A percentile compares a stretch with the other conserved stretches of the same genome.
phyloP scores from a whole-genome alignment of 1,140 invertebrate genomes.

The Zaprionus davidi region DNA sequence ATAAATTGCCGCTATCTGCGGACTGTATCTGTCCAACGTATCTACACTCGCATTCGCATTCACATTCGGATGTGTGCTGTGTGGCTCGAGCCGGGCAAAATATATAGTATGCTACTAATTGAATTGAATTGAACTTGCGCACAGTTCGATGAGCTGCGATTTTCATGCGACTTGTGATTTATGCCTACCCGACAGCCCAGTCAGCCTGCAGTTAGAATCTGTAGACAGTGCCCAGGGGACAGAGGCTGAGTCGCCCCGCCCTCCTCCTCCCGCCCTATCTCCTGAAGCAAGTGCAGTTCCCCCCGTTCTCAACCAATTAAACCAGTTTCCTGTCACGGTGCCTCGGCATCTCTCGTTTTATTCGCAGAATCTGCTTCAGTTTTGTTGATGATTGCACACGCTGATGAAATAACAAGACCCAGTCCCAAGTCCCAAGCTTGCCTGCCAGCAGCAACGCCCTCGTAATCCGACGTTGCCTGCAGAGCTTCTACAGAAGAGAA shows the following conservation, averaged over 20 bases:
- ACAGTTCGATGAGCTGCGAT: slow-evolving; percentile 72
- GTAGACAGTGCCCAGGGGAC: slow-evolving; percentile 30
- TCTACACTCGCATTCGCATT: slow-evolving; percentile 1
- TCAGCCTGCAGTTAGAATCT: slow-evolving; percentile 16
- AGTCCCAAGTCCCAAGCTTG: slow-evolving; percentile 4
- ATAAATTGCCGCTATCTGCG: slow-evolving; percentile 73
- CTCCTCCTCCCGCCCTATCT: background rate
- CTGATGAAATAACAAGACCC: slow-evolving; percentile 66
- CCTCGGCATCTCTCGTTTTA: slow-evolving; percentile 20
- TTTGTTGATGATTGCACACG: slow-evolving; percentile 59
- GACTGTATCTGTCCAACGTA: slow-evolving; percentile 33
- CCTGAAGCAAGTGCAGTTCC: slow-evolving; percentile 46
- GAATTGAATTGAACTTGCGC: slow-evolving; percentile 72
- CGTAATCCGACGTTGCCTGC: slow-evolving; percentile 60
- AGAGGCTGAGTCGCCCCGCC: background rate
- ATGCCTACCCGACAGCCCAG: slow-evolving; percentile 15
- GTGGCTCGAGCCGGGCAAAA: slow-evolving; percentile 40
- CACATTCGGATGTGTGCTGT: slow-evolving; percentile 30
- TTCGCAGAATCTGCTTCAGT: slow-evolving; percentile 41
- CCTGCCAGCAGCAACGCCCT: slow-evolving; percentile 55
- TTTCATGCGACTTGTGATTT: slow-evolving; percentile 67
- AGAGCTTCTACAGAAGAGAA: slow-evolving; percentile 21
- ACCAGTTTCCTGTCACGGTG: slow-evolving; percentile 66
- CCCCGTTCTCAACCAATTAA: slow-evolving; percentile 71
- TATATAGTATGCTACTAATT: slow-evolving; percentile 68